Evolutionary conservation across 1,140 invertebrate species (phyloP), one percentile per base, ranked within the genome.

Genomic region (Linepithema humile): DNA sequence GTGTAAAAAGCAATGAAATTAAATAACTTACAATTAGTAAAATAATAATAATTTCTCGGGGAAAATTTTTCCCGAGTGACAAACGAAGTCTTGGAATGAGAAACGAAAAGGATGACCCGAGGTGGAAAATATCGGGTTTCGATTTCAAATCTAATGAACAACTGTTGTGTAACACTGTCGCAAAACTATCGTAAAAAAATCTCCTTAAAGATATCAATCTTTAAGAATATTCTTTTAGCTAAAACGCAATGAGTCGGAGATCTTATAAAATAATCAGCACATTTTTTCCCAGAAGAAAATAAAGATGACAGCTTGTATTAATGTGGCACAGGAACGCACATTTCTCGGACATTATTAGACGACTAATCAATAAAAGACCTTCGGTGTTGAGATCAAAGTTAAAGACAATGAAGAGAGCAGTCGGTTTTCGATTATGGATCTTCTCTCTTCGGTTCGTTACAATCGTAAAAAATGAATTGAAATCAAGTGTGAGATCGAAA

Each of bases 21-120:
- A 59, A 57, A 59, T 29, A 26, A 59, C 20, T 74, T 59, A 29
- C 29, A 74, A 9, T 17, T 60, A 75, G n/a, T 48, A 64, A 45
- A 3, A 6, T 43, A 40, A 73, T n/a, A n/a, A 23, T n/a, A 12
- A 48, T 23, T 40, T 1, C 4, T 17, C 57, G 23, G n/a, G 29
- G 15, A 75, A 75, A 64, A n/a, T 29, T 64, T 75, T 12, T 64
- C n/a, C n/a, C 12, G 20, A 10, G 40, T 20, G 12, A 23, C 35
- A 48, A 74, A 75, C 48, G 59, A 40, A n/a, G 48, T 35, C 40
- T 60, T 43, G 17, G 10, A 60, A 40, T n/a, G n/a, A 64, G 35
- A 40, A 43, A 40, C 10, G 10, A 45, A 12, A 29, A 32, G 48
- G n/a, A 20, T 15, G 38, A 45, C 12, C 62, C 12, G 40, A 75